Percentiles rank a stretch among this genome's conserved stretches.
phyloP scores from a whole-genome alignment of 2,797 vertebrate genomes.

The Acipenser oxyrinchus region DNA sequence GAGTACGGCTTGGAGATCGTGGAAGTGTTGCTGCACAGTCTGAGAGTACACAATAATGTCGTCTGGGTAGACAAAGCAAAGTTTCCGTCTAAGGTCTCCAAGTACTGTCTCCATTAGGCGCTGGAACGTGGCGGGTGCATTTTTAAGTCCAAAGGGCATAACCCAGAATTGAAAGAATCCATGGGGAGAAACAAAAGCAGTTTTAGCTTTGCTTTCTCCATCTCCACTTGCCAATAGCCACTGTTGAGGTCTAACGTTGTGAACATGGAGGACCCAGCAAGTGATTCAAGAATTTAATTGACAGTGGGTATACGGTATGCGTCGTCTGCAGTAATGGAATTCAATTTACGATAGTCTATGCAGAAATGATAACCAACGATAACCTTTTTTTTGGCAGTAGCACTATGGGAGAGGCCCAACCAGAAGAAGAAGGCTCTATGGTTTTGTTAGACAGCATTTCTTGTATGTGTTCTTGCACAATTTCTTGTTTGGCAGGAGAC shows the following conservation, averaged over 20 bases:
- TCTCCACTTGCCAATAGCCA: not conserved
- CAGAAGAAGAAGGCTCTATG: not conserved
- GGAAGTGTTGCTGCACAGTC: not conserved
- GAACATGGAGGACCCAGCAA: not conserved
- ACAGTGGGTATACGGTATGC: not conserved
- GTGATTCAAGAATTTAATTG: slow-evolving; percentile 6
- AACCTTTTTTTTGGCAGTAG: not conserved
- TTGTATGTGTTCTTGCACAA: not conserved
- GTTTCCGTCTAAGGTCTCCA: too few relatives aligned
- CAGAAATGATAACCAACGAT: not conserved
- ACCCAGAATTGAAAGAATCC: too few relatives aligned
- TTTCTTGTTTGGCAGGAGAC: not conserved
- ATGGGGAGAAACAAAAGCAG: not conserved
- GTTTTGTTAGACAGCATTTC: not conserved
- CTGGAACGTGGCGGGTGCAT: too few relatives aligned
- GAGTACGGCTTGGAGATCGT: not conserved
- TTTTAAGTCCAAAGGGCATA: too few relatives aligned
- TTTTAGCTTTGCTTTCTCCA: not conserved
- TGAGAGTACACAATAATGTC: not conserved
- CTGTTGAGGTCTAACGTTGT: not conserved
- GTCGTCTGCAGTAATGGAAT: not conserved
- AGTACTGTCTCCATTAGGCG: too few relatives aligned
- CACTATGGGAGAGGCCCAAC: not conserved
- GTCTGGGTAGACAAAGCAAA: too few relatives aligned
- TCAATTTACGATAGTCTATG: not conserved